Percentiles rank a stretch among this genome's conserved stretches.
Evolutionary conservation across 2,797 vertebrate genomes (phyloP).

Genomic region (Sphaeramia orbicularis): DNA sequence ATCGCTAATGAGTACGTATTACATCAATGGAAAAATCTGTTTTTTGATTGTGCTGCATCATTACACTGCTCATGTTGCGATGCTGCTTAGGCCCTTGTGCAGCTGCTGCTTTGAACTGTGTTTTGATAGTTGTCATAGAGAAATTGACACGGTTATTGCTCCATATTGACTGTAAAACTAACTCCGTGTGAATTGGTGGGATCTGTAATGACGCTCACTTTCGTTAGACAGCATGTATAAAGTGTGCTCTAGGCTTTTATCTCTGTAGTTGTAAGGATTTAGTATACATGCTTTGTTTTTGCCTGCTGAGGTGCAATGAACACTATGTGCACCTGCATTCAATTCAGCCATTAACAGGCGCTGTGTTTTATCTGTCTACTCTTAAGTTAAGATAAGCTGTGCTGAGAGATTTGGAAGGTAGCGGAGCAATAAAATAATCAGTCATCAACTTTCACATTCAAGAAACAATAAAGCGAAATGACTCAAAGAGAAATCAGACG

Average conservation of each 20-base stretch:
- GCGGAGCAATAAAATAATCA: constrained; percentile 66
- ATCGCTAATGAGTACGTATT: constrained; percentile 11
- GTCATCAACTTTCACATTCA: constrained; percentile 73
- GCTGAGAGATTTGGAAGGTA: constrained; percentile 73
- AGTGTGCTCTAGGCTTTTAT: constrained; percentile 11
- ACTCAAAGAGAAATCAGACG: constrained; percentile 64
- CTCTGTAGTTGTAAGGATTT: constrained; percentile 52
- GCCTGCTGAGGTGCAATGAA: constrained; percentile 29
- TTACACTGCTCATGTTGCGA: not conserved
- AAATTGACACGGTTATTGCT: constrained; percentile 2
- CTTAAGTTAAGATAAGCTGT: constrained; percentile 58
- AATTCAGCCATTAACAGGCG: constrained; percentile 59
- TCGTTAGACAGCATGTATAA: constrained; percentile 5
- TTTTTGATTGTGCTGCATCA: not conserved
- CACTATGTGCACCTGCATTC: constrained; percentile 60
- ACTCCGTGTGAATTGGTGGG: constrained; percentile 28
- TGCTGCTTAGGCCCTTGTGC: not conserved
- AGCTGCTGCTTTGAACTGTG: constrained; percentile 4
- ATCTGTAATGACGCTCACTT: constrained; percentile 30
- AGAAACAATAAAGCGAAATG: constrained; percentile 68
- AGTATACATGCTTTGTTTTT: constrained; percentile 33
- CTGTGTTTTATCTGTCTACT: constrained; percentile 45
- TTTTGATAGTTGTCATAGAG: constrained; percentile 5
- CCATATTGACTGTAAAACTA: constrained; percentile 16
- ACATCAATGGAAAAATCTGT: not conserved